These are phyloP conservation scores for Popillia japonica DNA, from an alignment of 1,140 invertebrate species.

Conservation along the genomic window DNA sequence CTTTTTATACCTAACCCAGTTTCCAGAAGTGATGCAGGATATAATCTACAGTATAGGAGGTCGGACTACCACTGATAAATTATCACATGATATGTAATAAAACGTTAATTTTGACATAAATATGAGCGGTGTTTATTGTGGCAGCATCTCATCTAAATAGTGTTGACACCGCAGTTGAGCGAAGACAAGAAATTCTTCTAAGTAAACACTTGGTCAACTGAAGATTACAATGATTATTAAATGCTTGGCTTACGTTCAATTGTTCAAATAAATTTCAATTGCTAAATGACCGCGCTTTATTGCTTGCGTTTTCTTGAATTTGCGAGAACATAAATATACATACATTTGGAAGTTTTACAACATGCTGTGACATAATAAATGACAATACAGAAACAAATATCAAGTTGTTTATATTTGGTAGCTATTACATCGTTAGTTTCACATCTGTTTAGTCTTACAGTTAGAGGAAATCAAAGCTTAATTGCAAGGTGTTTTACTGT, in stretches of 20 bases:
- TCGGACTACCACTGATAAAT: slow-evolving; percentile 7
- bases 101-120: slow-evolving; percentile 20
- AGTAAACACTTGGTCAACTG: not conserved
- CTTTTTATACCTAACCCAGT: not conserved
- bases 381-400: not conserved
- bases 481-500: no score
- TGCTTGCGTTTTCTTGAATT: not conserved
- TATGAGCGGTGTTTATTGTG: not conserved
- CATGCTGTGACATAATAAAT: not conserved
- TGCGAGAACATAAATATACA: not conserved
- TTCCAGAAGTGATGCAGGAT: not conserved
- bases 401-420: not conserved
- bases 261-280: slow-evolving; percentile 21
- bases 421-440: no score
- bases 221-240: slow-evolving; percentile 26
- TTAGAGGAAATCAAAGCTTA: no score
- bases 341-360: slow-evolving; percentile 17
- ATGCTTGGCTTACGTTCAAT: slow-evolving; percentile 18
- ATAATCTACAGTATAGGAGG: not conserved
- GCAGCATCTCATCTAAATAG: not conserved
- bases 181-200: not conserved
- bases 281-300: not conserved
- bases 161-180: not conserved
- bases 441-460: no score
- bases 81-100: not conserved